Evolutionary conservation across 2,888 invertebrate species (phyloP).

Genomic region (Amorpha juglandis): DNA sequence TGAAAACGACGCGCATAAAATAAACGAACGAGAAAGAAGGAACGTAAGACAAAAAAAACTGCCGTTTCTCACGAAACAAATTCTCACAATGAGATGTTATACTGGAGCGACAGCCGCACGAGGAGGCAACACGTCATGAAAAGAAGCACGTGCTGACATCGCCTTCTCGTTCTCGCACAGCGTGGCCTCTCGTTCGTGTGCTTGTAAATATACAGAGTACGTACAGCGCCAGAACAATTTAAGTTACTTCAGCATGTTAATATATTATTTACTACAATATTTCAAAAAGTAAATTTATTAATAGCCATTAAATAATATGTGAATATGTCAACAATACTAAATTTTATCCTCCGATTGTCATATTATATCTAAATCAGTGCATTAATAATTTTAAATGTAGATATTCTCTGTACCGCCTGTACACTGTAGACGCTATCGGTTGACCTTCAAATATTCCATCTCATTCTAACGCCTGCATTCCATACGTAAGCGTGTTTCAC

Average conservation of each 20-base stretch:
- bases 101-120: conserved; percentile 71
- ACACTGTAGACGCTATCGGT: conserved; percentile 72
- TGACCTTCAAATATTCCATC: conserved; percentile 77
- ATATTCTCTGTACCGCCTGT: conserved; percentile 48
- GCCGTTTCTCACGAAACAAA: conserved; percentile 61
- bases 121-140: conserved; percentile 75
- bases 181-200: conserved; percentile 44
- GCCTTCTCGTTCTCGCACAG: conserved; percentile 52
- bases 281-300: neutral
- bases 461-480: conserved; percentile 72
- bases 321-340: neutral
- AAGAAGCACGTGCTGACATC: conserved; percentile 77
- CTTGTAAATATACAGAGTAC: conserved; percentile 25
- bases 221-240: neutral
- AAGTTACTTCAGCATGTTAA: conserved; percentile 27
- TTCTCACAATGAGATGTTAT: conserved; percentile 72
- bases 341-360: neutral
- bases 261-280: neutral
- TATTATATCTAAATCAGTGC: neutral
- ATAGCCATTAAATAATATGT: neutral
- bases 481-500: conserved; percentile 64
- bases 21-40: conserved; percentile 25
- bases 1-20: neutral
- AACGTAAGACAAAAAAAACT: conserved; percentile 47
- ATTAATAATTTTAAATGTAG: conserved; percentile 31